These are phyloP conservation scores for Peromyscus nudipes DNA, from an alignment of 2,797 vertebrate genomes.

Conservation along the genomic window DNA sequence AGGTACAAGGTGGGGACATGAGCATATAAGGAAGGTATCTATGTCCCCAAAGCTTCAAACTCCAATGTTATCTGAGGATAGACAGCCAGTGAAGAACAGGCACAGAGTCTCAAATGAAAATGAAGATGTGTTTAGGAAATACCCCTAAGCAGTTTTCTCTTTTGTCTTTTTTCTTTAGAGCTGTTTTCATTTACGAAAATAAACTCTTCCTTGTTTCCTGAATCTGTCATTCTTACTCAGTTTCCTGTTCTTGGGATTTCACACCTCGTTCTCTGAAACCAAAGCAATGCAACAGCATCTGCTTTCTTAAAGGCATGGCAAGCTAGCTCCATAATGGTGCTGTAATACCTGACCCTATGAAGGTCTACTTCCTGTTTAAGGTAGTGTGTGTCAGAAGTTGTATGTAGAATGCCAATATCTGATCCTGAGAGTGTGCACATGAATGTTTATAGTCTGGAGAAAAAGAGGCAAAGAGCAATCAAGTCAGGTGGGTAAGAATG, in stretches of 20 bases:
- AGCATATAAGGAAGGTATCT: neutral
- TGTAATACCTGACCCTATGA: fast-evolving
- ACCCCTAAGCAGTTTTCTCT: neutral
- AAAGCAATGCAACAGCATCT: neutral
- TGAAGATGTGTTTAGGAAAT: conserved; percentile 26
- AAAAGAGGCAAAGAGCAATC: neutral
- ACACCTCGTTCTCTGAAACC: neutral
- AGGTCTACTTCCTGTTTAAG: neutral
- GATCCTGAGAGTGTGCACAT: neutral
- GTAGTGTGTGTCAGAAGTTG: neutral
- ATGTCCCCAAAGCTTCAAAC: neutral
- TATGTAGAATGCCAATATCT: neutral
- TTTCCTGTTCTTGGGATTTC: neutral
- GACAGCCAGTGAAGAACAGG: neutral
- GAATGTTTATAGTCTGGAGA: fast-evolving
- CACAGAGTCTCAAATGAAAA: conserved; percentile 2
- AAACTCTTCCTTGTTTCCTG: neutral
- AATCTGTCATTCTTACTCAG: neutral
- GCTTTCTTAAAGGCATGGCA: neutral
- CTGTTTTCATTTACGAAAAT: conserved; percentile 40
- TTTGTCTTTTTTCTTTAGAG: conserved; percentile 8
- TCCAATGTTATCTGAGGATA: neutral
- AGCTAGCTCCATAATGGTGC: neutral
- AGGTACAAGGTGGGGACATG: fast-evolving
- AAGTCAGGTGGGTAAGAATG: neutral